Evolutionary conservation across 1,140 invertebrate genomes (phyloP).

Genomic region (Drosophila guanche): DNA sequence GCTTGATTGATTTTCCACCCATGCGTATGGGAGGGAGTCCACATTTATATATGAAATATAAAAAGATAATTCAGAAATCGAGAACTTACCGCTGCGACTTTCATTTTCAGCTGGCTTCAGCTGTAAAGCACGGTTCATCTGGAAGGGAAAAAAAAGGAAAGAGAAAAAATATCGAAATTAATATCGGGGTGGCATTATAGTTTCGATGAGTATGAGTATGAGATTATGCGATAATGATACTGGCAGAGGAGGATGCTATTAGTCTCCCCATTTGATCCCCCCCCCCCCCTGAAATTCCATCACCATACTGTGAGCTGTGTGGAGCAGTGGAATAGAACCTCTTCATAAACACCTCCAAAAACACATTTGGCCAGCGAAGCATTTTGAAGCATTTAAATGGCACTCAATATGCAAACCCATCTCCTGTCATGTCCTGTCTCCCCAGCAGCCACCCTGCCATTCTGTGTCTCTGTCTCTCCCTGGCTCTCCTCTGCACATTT

Average conservation of each 20-base stretch:
- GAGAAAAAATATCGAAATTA: slow-evolving; percentile 7
- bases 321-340: slow-evolving; percentile 23
- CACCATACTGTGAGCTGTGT: slow-evolving; percentile 41
- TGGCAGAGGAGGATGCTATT: slow-evolving; percentile 23
- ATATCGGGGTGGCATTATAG: slow-evolving; percentile 4
- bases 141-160: slow-evolving; percentile 82
- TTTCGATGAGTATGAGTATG: slow-evolving; percentile 9
- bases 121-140: slow-evolving; percentile 99
- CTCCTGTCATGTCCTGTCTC: slow-evolving; percentile 32
- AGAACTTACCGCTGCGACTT: slow-evolving; percentile 96
- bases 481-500: slow-evolving; percentile 55
- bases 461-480: not conserved
- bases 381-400: slow-evolving; percentile 80
- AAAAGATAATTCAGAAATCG: slow-evolving; percentile 45
- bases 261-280: not conserved
- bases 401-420: slow-evolving; percentile 79
- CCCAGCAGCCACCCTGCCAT: not conserved
- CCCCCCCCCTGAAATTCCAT: slow-evolving; percentile 33
- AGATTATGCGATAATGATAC: slow-evolving; percentile 18
- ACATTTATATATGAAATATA: not conserved
- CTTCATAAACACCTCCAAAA: slow-evolving; percentile 75
- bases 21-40: not conserved
- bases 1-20: slow-evolving; percentile 65
- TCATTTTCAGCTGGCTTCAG: slow-evolving; percentile 99
- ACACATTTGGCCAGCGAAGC: slow-evolving; percentile 50